Evolutionary conservation across 2,113 vertebrate genomes (phyloP).

Genomic region (Ammodytes marinus): DNA sequence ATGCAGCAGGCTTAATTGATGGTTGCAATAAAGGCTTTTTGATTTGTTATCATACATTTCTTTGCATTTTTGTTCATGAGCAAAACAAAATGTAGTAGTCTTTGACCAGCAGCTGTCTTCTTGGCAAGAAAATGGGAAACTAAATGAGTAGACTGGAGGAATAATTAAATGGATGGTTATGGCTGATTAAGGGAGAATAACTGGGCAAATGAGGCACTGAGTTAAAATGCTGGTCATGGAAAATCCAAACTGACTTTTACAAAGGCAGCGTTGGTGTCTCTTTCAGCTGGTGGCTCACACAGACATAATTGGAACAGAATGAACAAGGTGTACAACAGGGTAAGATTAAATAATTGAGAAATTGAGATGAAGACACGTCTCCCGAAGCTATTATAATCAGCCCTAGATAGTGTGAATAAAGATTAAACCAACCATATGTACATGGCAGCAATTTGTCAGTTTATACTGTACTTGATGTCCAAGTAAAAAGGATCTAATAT

Average conservation of each 20-base stretch:
- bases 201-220: not conserved
- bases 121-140: constrained; percentile 13
- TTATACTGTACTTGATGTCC: constrained; percentile 9
- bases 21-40: constrained; percentile 18
- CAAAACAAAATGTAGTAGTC: not conserved
- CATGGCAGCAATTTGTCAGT: constrained; percentile 38
- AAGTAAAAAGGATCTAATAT: constrained; percentile 28
- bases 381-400: constrained; percentile 17
- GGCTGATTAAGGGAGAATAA: not conserved
- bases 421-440: constrained; percentile 44
- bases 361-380: constrained; percentile 26
- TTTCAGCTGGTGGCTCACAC: constrained; percentile 5
- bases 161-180: constrained; percentile 16
- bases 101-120: not conserved
- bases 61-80: constrained; percentile 22
- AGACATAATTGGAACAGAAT: not conserved
- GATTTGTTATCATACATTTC: not conserved
- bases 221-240: constrained; percentile 15
- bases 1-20: constrained; percentile 12
- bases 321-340: not conserved
- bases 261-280: not conserved
- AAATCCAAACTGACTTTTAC: constrained; percentile 23
- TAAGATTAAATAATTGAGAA: constrained; percentile 10
- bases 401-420: constrained; percentile 35
- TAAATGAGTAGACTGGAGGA: constrained; percentile 3